These are phyloP conservation scores for Ericerus pela DNA, from an alignment of 1,140 invertebrate species.

Conservation along the genomic window DNA sequence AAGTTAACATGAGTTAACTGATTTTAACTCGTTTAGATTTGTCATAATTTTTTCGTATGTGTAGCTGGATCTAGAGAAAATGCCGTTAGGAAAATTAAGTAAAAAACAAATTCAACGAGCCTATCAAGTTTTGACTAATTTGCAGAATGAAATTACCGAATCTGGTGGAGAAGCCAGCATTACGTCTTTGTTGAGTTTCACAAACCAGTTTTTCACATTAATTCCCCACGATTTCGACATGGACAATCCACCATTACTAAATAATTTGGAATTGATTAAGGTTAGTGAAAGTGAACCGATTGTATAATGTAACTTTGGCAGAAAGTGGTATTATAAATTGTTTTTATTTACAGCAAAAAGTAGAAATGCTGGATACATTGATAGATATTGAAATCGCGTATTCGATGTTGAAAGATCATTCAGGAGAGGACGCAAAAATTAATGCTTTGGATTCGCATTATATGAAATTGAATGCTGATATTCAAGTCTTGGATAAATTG, in stretches of 20 bases:
- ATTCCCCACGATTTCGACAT: slow-evolving; percentile 91
- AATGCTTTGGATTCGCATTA: slow-evolving; percentile 79
- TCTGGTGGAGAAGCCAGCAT: slow-evolving; percentile 34
- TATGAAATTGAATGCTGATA: slow-evolving; percentile 69
- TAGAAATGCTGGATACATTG: slow-evolving; percentile 65
- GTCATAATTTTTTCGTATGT: slow-evolving; percentile 16
- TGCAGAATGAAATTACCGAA: slow-evolving; percentile 47
- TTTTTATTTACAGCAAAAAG: slow-evolving; percentile 43
- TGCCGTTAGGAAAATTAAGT: slow-evolving; percentile 93
- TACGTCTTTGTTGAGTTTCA: slow-evolving; percentile 51
- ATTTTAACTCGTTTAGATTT: slow-evolving; percentile 7
- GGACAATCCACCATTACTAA: slow-evolving; percentile 62
- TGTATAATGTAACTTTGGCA: no score
- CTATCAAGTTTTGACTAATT: slow-evolving; percentile 62
- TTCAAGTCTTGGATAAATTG: slow-evolving; percentile 53
- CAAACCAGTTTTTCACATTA: slow-evolving; percentile 85
- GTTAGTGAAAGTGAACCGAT: slow-evolving; percentile 27
- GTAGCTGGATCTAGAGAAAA: slow-evolving; percentile 84
- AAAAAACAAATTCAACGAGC: slow-evolving; percentile 77
- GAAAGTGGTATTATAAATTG: slow-evolving; percentile 13
- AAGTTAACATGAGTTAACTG: background rate
- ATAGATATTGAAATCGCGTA: slow-evolving; percentile 88
- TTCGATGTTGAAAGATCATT: slow-evolving; percentile 52
- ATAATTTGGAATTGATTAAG: slow-evolving; percentile 59
- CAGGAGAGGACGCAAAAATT: slow-evolving; percentile 31